Percentiles rank a stretch among this genome's conserved stretches.
Conservation (phyloP, 2,888 invertebrate genomes). For the Cantharis lateralis region DNA sequence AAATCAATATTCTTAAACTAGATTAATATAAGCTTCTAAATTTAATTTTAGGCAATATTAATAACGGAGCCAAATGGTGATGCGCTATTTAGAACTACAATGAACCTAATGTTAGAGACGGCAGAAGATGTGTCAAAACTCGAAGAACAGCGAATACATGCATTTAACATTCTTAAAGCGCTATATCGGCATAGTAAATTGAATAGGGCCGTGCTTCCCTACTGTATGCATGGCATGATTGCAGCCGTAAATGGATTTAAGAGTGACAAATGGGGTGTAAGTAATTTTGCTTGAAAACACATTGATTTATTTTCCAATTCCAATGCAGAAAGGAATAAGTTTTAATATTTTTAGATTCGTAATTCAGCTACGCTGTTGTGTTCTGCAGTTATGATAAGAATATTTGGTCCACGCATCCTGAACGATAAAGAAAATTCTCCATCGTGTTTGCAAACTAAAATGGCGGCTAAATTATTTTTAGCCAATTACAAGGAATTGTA, state of each 20-base stretch:
- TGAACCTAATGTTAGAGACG: conserved; percentile 60
- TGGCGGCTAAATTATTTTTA: conserved; percentile 83
- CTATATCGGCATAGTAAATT: conserved; percentile 78
- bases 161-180: conserved; percentile 84
- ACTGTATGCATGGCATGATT: conserved; percentile 71
- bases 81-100: conserved; percentile 63
- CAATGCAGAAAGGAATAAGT: not conserved
- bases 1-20: no score
- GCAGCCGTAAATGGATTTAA: conserved; percentile 77
- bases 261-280: conserved; percentile 77
- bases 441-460: conserved; percentile 66
- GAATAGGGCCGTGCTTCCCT: conserved; percentile 70
- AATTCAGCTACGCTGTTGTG: conserved; percentile 87
- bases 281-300: conserved; percentile 43
- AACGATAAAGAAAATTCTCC: conserved; percentile 58
- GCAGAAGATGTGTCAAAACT: conserved; percentile 47
- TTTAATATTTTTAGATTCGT: conserved; percentile 64
- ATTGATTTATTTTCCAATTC: not conserved
- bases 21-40: not conserved
- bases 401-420: conserved; percentile 82
- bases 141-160: conserved; percentile 70
- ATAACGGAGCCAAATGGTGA: conserved; percentile 71
- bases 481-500: conserved; percentile 68
- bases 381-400: conserved; percentile 79
- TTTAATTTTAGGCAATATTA: conserved; percentile 68